Evolutionary conservation across 2,113 vertebrate species (phyloP).

Genomic region (Callionymus lyra): DNA sequence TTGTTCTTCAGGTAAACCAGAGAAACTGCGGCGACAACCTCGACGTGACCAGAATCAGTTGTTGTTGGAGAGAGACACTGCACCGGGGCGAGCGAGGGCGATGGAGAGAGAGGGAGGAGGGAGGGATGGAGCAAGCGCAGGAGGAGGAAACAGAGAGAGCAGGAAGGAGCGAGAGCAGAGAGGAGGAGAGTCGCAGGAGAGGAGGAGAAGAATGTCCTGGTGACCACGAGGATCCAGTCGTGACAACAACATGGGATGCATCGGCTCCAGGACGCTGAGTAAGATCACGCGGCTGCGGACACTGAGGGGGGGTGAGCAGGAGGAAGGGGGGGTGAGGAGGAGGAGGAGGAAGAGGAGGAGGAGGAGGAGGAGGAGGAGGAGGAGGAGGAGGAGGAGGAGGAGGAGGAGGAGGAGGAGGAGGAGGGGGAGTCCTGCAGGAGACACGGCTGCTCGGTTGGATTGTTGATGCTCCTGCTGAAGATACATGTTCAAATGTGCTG

Average conservation of each 20-base stretch:
- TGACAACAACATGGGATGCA: slow-evolving; percentile 78
- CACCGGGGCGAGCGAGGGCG: slow-evolving; percentile 41
- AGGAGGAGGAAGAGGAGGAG: not conserved
- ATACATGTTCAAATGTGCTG: too few species aligned
- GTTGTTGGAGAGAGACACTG: slow-evolving; percentile 40
- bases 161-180: slow-evolving; percentile 37
- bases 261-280: slow-evolving; percentile 75
- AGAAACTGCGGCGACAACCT: too few species aligned
- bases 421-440: slow-evolving; percentile 35
- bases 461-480: too few species aligned
- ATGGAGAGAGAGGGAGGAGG: slow-evolving; percentile 12
- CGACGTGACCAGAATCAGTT: too few species aligned
- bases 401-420: slow-evolving; percentile 4
- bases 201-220: slow-evolving; percentile 71
- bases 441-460: not conserved
- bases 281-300: slow-evolving; percentile 48
- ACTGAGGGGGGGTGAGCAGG: slow-evolving; percentile 6
- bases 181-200: slow-evolving; percentile 50
- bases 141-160: slow-evolving; percentile 33
- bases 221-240: slow-evolving; percentile 68
- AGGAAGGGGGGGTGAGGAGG: slow-evolving; percentile 9
- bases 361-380: too few species aligned
- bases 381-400: slow-evolving; percentile 2
- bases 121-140: slow-evolving; percentile 31
- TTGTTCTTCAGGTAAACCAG: too few species aligned